phyloP scores from a whole-genome alignment of 2,113 vertebrate species.

The Argyrosomus japonicus region DNA sequence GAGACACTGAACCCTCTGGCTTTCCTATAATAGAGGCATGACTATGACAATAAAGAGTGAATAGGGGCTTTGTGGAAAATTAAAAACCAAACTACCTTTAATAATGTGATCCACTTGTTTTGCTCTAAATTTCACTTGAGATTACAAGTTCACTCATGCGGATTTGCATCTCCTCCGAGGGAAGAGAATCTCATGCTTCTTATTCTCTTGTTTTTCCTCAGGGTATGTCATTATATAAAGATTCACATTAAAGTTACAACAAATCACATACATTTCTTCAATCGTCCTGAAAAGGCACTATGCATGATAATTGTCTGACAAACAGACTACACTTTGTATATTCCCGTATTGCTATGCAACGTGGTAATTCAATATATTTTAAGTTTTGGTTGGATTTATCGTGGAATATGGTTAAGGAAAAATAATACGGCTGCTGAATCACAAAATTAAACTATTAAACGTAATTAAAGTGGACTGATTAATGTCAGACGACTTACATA shows the following conservation, averaged over 20 bases:
- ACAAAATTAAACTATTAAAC: constrained; percentile 16
- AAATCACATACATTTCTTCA: constrained; percentile 18
- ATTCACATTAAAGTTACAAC: constrained; percentile 30
- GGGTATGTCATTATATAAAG: constrained; percentile 15
- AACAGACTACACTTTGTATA: neutral
- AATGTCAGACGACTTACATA: constrained; percentile 11
- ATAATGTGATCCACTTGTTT: constrained; percentile 23
- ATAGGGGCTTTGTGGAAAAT: neutral
- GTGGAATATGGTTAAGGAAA: neutral
- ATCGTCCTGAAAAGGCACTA: constrained; percentile 4
- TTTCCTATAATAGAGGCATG: neutral
- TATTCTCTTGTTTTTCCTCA: constrained; percentile 1
- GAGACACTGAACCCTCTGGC: constrained; percentile 30
- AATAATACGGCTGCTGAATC: neutral
- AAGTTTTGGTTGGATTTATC: constrained; percentile 6
- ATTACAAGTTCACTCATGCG: constrained; percentile 37
- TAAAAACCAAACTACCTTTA: neutral
- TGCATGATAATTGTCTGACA: neutral
- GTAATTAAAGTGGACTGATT: neutral
- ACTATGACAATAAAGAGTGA: neutral
- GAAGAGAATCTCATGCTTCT: constrained; percentile 11
- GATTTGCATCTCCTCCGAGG: constrained; percentile 6
- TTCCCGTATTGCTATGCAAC: neutral
- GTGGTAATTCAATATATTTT: neutral
- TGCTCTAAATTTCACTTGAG: neutral